Base-by-base conservation (phyloP, 2,888 invertebrate genomes). In the Helobdella robusta region DNA sequence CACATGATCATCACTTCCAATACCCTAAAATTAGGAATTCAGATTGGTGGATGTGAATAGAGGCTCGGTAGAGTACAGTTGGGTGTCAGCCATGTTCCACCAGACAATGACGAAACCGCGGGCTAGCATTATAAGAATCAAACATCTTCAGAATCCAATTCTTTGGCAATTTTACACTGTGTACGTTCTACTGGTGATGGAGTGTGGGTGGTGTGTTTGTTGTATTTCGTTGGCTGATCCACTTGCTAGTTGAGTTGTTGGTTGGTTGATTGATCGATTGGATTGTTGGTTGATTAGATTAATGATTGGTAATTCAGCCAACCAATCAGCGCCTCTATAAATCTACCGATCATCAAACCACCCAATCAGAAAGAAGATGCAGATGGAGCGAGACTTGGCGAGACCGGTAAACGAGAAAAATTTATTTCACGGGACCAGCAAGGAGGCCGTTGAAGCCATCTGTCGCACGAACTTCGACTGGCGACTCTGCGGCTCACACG, bases 151-250 rank as follows among this genome's bases (percentile, higher is more conserved):
- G 71, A 77, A 77, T 64, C 74, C 75, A 0, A 76, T 75, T 59
- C 71, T 75, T 62, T 76, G 75, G 75, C 75, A 75, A 66, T 76
- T 74, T 66, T 76, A 73, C 68, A 70, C 68, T 59, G 74, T 76
- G 77, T 77, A 71, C 74, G 76, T 67, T 44, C 18, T 20, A 2
- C 40, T 18, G 36, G 35, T 34, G 5, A 6, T 18, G 6, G 28
- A 5, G 30, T 15, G 58, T 25, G 32, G 5, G 8, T 5, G 28
- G 8, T 15, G 15, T 6, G 15, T 11, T 6, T 15, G 5, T 6
- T 5, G 28, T 25, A 32, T 32, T 6, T 35, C 20, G 6, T 6
- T 44, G 8, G 32, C n/a, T 15, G 40, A n/a, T n/a, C 18, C 20
- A 18, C 32, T 52, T 6, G 6, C 6, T 50, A 6, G 6, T 6